Evolutionary conservation across 2,797 vertebrate species (phyloP).

Genomic region (Champsocephalus gunnari): DNA sequence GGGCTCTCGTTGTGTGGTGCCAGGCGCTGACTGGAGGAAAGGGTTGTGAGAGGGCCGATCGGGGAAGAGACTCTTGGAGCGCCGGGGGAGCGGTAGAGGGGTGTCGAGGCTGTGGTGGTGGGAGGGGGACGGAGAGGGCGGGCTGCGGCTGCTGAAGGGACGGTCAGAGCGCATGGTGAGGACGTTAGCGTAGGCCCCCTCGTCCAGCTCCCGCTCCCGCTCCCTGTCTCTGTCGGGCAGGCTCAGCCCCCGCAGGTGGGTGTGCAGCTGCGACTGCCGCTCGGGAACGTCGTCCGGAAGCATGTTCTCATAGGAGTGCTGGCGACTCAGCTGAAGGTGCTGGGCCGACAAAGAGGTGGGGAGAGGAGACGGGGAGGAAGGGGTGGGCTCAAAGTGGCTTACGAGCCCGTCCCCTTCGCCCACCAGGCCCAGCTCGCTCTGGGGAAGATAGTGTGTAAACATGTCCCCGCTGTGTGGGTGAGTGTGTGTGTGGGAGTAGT

Average conservation of each 20-base stretch:
- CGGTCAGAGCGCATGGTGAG: slow-evolving; percentile 93
- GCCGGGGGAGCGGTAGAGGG: slow-evolving; percentile 85
- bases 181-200: slow-evolving; percentile 93
- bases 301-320: slow-evolving; percentile 96
- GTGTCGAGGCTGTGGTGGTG: slow-evolving; percentile 91
- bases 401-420: slow-evolving; percentile 91
- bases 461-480: slow-evolving; percentile 78
- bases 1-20: slow-evolving; percentile 78
- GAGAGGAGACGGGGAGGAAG: slow-evolving; percentile 68
- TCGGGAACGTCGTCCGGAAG: slow-evolving; percentile 88
- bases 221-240: slow-evolving; percentile 91
- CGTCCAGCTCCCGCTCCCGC: slow-evolving; percentile 79
- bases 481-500: slow-evolving; percentile 71
- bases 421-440: slow-evolving; percentile 82
- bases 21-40: slow-evolving; percentile 91
- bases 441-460: slow-evolving; percentile 86
- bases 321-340: slow-evolving; percentile 91
- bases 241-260: slow-evolving; percentile 79
- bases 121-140: slow-evolving; percentile 82
- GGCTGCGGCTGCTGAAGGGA: slow-evolving; percentile 88
- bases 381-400: slow-evolving; percentile 89
- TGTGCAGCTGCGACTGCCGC: slow-evolving; percentile 73
- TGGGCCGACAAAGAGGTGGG: slow-evolving; percentile 84
- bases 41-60: slow-evolving; percentile 93
- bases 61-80: slow-evolving; percentile 94